Conservation (phyloP, 2,113 vertebrate species). For the Xiphias gladius region DNA sequence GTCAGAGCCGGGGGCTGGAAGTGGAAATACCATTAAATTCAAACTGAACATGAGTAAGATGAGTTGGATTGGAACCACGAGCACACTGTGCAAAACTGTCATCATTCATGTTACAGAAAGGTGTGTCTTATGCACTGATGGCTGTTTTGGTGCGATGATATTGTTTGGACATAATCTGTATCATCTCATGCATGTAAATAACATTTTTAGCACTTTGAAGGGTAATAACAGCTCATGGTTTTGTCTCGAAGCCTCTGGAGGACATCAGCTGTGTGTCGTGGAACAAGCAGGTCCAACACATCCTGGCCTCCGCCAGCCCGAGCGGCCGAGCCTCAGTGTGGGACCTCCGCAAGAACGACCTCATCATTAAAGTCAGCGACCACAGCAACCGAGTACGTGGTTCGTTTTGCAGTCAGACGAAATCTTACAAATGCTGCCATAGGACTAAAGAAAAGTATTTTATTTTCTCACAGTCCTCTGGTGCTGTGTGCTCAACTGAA, state of each 20-base stretch:
- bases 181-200: neutral
- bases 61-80: no score
- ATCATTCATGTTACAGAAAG: no score
- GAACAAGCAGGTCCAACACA: slow-evolving; percentile 88
- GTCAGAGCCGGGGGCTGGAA: no score
- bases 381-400: slow-evolving; percentile 93
- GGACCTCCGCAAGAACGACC: slow-evolving; percentile 97
- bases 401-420: neutral
- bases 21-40: no score
- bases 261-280: slow-evolving; percentile 91
- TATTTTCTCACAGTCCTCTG: neutral
- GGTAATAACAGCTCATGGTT: slow-evolving; percentile 16
- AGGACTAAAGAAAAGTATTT: no score
- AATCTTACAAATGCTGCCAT: neutral
- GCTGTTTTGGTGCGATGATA: neutral
- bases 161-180: neutral
- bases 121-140: no score
- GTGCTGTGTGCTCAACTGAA: rapidly evolving
- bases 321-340: slow-evolving; percentile 93
- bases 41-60: no score
- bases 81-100: no score
- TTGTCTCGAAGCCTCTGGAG: slow-evolving; percentile 88
- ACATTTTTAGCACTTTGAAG: neutral
- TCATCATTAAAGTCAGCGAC: slow-evolving; percentile 99
- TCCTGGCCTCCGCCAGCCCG: slow-evolving; percentile 90